Base-by-base conservation (phyloP, 2,113 vertebrate species). In the Pseudopodoces humilis region DNA sequence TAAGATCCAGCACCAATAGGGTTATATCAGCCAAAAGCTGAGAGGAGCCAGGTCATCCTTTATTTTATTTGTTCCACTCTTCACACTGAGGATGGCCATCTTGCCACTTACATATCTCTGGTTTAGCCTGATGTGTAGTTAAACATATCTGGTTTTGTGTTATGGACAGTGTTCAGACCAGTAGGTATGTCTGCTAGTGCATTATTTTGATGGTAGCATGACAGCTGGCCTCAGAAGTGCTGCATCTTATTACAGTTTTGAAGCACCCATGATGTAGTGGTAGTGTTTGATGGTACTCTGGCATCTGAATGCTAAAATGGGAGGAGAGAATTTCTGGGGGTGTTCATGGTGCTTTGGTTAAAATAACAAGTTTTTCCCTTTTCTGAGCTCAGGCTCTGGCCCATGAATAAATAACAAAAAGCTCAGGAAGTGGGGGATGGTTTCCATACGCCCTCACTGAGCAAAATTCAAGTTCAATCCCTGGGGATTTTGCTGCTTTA, bases 351-450 rank as follows among this genome's bases (percentile, higher is more conserved):
- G 22, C 35, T 92, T 77, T 58, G 28, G 23, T 85, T 93, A 65
- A 92, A 76, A 59, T 76, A 56, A 68, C 16, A 12, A 64, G 27
- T 4, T 56, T 86, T 90, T 75, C 20, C 9, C 2, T 85, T 79
- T 78, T 52, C 41, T 63, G 52, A 65, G 24, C 76, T 43, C 31
- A 58, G 62, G 7, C 47, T 85, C 30, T 87, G 58, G 35, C 53
- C 53, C 17, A 14, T 62, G 59, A 95, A 70, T 83, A 85, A 88
- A 89, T 69, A 89, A 77, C 25, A 77, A 87, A 91, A 67, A 72
- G n/a, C 43, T 95, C n/a, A 85, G 92, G 86, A 92, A 91, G 46
- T 10, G 25, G 56, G 53, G 58, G 70, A n/a, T 94, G 72, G 65
- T 69, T 95, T 92, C 44, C 1, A 4, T 82, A 75, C 92, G 63